A percentile compares a stretch with the other conserved stretches of the same genome.
Conservation (phyloP, 30 jellyfish, hydroid and myxozoan species). For the Turritopsis dohrnii region DNA sequence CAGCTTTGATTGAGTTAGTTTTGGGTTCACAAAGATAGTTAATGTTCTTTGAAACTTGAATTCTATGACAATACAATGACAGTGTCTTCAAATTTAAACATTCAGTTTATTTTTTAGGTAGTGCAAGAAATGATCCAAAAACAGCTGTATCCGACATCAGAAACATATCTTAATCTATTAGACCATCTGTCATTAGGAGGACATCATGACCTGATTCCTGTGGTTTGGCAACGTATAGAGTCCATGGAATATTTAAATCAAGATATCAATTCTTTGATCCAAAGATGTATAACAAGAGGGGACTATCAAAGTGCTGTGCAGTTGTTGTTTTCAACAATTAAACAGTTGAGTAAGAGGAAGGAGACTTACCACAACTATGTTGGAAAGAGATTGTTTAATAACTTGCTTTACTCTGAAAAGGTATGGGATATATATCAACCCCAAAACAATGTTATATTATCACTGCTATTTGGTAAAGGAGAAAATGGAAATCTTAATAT, state of each 20-base stretch:
- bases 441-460: too few species aligned
- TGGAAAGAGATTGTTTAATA: background rate
- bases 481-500: too few species aligned
- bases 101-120: background rate
- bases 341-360: background rate
- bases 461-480: too few species aligned
- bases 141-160: constrained; percentile 21
- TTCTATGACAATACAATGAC: too few species aligned
- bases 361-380: background rate
- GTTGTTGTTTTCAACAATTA: background rate
- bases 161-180: constrained; percentile 5
- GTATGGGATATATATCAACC: too few species aligned
- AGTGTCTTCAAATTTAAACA: background rate
- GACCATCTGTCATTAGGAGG: constrained; percentile 24
- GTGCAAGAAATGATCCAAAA: constrained; percentile 26
- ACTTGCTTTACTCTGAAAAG: background rate
- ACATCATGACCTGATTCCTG: constrained; percentile 1
- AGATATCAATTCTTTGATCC: background rate
- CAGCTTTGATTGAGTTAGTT: too few species aligned
- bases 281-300: constrained; percentile 10
- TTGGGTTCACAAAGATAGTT: too few species aligned
- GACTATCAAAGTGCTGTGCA: constrained; percentile 22
- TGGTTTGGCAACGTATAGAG: constrained; percentile 22
- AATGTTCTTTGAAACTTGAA: too few species aligned
- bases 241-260: background rate